These are phyloP conservation scores for Etheostoma perlongum DNA, from an alignment of 2,797 vertebrate genomes.

Conservation along the genomic window DNA sequence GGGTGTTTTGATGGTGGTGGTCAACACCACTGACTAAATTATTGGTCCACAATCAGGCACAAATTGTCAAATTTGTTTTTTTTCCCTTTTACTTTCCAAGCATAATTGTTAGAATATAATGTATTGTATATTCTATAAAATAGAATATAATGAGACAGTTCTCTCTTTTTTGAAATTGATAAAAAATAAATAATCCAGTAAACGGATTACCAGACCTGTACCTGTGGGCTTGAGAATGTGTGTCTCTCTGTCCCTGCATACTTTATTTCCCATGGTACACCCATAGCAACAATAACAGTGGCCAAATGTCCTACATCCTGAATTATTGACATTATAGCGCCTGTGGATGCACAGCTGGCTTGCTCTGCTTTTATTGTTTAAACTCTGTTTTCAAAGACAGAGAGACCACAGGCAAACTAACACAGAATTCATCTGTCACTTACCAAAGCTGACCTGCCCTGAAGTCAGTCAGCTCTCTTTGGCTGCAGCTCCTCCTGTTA, in stretches of 20 bases:
- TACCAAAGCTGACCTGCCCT: slow-evolving; percentile 41
- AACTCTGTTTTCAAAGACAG: slow-evolving; percentile 48
- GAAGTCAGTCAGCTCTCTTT: slow-evolving; percentile 28
- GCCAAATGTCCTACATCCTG: slow-evolving; percentile 35
- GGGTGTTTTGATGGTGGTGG: background rate
- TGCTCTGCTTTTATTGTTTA: slow-evolving; percentile 58
- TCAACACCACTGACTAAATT: background rate
- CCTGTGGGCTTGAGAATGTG: background rate
- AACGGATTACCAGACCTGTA: background rate
- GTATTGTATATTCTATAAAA: background rate
- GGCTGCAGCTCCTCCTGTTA: slow-evolving; percentile 18
- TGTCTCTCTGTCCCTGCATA: background rate
- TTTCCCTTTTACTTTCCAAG: background rate
- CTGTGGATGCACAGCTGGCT: slow-evolving; percentile 41
- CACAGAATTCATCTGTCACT: slow-evolving; percentile 45
- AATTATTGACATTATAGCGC: slow-evolving; percentile 67
- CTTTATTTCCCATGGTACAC: slow-evolving; percentile 11
- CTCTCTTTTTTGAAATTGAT: background rate
- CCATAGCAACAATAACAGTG: background rate
- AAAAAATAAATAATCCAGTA: too few species aligned
- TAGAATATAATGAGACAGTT: background rate
- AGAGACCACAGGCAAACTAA: slow-evolving; percentile 46
- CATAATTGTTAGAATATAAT: background rate
- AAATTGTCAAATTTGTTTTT: too few species aligned
- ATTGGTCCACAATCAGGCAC: background rate